phyloP scores from a whole-genome alignment of 1,140 invertebrate species.

The Brachionus asplanchnoidis region DNA sequence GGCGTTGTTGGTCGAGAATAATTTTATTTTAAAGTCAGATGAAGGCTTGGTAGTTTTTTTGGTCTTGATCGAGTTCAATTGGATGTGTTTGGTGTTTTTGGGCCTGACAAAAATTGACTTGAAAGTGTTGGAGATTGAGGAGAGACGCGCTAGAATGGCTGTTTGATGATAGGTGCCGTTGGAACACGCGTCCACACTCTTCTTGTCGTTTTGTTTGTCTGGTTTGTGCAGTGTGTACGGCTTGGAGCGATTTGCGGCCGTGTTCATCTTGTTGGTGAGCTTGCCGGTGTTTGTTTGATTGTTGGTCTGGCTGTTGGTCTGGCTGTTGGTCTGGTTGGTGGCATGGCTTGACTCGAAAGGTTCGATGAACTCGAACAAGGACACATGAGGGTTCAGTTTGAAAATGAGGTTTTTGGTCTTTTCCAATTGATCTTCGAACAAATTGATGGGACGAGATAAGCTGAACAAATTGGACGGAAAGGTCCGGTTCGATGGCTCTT shows the following conservation, averaged over 20 bases:
- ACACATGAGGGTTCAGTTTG: background rate
- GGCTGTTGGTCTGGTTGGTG: background rate
- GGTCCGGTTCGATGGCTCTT: background rate
- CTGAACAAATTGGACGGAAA: background rate
- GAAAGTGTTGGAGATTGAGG: conserved; percentile 6
- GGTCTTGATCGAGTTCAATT: background rate
- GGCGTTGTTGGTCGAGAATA: background rate
- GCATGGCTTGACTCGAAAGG: background rate
- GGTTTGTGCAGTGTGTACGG: background rate
- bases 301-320: background rate
- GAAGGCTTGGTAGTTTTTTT: background rate
- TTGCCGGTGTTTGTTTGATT: background rate
- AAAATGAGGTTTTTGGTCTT: background rate
- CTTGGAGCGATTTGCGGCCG: background rate
- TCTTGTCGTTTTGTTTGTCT: background rate
- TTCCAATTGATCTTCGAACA: background rate
- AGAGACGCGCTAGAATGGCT: conserved; percentile 1
- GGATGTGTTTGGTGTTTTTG: background rate
- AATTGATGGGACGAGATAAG: background rate
- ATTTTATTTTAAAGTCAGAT: background rate
- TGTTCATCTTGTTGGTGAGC: background rate
- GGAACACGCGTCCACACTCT: background rate
- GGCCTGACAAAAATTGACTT: conserved; percentile 36
- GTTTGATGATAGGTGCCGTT: background rate
- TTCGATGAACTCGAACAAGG: background rate